Evolutionary conservation across 2,888 invertebrate genomes (phyloP).

Genomic region (Dryomyza anilis): DNA sequence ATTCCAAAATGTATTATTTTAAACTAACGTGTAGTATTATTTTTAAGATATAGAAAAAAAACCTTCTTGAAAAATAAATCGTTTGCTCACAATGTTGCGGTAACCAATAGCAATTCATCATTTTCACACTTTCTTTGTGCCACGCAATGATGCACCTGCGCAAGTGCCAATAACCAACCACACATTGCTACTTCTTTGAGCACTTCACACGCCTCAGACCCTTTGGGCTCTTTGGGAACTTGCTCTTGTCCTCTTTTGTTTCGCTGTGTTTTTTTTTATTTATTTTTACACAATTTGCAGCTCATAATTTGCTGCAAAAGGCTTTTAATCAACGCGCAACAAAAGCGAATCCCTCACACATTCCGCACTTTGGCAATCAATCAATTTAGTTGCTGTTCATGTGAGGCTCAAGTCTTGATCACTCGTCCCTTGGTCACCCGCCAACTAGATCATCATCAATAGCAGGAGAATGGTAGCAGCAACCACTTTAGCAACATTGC

Average conservation of each 20-base stretch:
- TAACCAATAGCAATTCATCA: neutral
- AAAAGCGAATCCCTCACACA: neutral
- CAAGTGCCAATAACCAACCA: neutral
- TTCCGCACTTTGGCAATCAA: too few relatives aligned
- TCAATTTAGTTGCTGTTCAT: slow-evolving; percentile 1
- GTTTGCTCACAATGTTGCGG: too few relatives aligned
- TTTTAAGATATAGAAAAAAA: too few relatives aligned
- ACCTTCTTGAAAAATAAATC: too few relatives aligned
- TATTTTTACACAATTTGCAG: slow-evolving; percentile 6
- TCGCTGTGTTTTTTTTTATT: too few relatives aligned
- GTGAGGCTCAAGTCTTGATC: neutral
- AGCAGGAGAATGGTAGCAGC: neutral
- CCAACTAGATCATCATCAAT: slow-evolving; percentile 9
- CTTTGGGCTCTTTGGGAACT: too few relatives aligned
- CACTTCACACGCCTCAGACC: too few relatives aligned
- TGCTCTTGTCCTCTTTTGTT: too few relatives aligned
- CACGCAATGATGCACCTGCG: neutral
- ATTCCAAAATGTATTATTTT: too few relatives aligned
- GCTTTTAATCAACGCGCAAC: slow-evolving; percentile 14
- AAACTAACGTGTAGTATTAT: too few relatives aligned
- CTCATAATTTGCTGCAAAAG: slow-evolving; percentile 17
- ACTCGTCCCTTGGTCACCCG: neutral
- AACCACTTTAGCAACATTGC: neutral
- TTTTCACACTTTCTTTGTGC: neutral
- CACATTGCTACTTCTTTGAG: too few relatives aligned